phyloP scores from a whole-genome alignment of 1,140 invertebrate species.

The Drosophila trapezifrons region DNA sequence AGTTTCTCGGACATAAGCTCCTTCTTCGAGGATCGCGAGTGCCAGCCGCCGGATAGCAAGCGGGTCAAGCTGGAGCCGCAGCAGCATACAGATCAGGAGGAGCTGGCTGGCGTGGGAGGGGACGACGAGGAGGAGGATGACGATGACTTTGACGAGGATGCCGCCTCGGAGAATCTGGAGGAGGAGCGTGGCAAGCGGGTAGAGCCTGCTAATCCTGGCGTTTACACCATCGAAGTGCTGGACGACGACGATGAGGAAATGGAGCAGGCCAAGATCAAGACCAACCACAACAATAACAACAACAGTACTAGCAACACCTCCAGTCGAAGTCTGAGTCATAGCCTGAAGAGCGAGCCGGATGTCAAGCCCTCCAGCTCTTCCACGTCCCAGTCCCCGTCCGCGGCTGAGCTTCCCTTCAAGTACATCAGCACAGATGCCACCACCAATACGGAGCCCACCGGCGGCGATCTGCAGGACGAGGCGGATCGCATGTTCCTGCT shows the following conservation, averaged over 20 bases:
- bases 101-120: constrained; percentile 2
- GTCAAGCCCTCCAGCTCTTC: constrained; percentile 24
- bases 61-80: constrained; percentile 56
- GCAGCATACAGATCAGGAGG: constrained; percentile 16
- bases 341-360: constrained; percentile 52
- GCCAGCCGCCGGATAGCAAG: constrained; percentile 45
- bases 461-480: constrained; percentile 53
- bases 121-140: constrained; percentile 59
- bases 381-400: constrained; percentile 7
- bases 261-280: constrained; percentile 36
- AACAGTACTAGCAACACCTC: constrained; percentile 13
- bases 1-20: constrained; percentile 76
- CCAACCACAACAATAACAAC: constrained; percentile 16
- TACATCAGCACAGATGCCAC: constrained; percentile 69
- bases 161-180: constrained; percentile 62
- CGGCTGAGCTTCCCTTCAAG: constrained; percentile 61
- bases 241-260: constrained; percentile 73
- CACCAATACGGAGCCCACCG: constrained; percentile 63
- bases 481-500: constrained; percentile 78
- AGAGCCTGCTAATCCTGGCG: constrained; percentile 33
- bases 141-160: constrained; percentile 77
- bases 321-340: constrained; percentile 24
- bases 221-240: constrained; percentile 72
- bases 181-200: constrained; percentile 40
- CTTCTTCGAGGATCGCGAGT: constrained; percentile 67